A percentile compares a stretch with the other conserved stretches of the same genome.
Conservation (phyloP, 2,888 invertebrate species). For the Epiblema foenella region DNA sequence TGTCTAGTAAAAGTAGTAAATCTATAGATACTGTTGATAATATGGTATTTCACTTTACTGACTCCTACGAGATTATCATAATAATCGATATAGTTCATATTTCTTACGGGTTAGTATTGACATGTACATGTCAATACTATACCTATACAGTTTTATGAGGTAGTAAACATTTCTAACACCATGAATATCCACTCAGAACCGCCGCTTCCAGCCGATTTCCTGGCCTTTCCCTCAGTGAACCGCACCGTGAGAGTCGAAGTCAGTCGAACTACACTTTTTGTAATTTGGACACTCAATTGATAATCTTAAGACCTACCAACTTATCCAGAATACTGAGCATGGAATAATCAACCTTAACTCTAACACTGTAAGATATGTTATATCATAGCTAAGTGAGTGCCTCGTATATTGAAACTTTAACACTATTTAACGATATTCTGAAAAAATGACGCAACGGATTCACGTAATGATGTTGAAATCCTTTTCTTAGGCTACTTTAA, state of each 20-base stretch:
- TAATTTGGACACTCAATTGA: conserved; percentile 33
- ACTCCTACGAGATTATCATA: no score
- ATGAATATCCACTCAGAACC: not conserved
- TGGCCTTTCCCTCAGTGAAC: conserved; percentile 25
- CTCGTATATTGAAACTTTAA: not conserved
- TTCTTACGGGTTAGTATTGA: no score
- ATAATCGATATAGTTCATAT: no score
- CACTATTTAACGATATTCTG: conserved; percentile 3
- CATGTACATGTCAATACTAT: no score
- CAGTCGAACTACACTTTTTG: conserved; percentile 28
- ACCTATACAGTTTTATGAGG: not conserved
- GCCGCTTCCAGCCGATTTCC: conserved; percentile 16
- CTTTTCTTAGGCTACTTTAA: not conserved
- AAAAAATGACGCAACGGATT: conserved; percentile 22
- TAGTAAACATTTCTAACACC: not conserved
- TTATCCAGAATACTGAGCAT: not conserved
- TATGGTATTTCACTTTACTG: no score
- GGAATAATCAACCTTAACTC: not conserved
- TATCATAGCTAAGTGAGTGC: not conserved
- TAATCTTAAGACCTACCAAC: conserved; percentile 19
- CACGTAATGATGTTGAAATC: conserved; percentile 32
- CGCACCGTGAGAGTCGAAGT: conserved; percentile 35
- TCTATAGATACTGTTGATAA: no score
- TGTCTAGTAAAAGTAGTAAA: no score
- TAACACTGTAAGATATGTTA: not conserved